These are phyloP conservation scores for Phaonia tiefii DNA, from an alignment of 2,888 invertebrate species.

Conservation along the genomic window DNA sequence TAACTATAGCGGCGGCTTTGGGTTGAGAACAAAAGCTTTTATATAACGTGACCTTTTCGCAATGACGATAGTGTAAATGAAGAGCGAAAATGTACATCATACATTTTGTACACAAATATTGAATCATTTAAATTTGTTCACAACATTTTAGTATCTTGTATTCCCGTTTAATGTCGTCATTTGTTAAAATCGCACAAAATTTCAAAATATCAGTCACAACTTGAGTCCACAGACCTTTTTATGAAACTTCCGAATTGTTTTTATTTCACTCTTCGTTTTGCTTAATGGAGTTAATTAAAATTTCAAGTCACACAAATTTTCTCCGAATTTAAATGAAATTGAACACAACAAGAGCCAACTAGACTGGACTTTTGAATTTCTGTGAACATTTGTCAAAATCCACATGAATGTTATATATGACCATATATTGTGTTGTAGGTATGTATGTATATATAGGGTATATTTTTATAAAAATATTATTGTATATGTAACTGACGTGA, in stretches of 20 bases:
- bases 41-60: conserved; percentile 55
- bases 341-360: conserved; percentile 10
- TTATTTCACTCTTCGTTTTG: background rate
- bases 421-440: background rate
- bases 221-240: conserved; percentile 23
- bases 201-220: conserved; percentile 29
- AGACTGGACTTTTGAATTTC: conserved; percentile 48
- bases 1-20: conserved; percentile 23
- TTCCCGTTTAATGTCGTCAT: background rate
- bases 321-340: conserved; percentile 47
- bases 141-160: background rate
- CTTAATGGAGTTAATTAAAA: conserved; percentile 73
- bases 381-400: conserved; percentile 14
- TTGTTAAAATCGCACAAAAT: conserved; percentile 35
- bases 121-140: conserved; percentile 16
- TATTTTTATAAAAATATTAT: conserved; percentile 52
- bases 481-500: conserved; percentile 57
- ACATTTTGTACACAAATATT: conserved; percentile 10
- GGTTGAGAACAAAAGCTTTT: conserved; percentile 54
- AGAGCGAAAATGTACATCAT: conserved; percentile 37
- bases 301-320: conserved; percentile 77
- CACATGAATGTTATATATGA: conserved; percentile 16
- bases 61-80: conserved; percentile 42
- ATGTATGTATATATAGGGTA: background rate
- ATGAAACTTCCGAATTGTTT: background rate